Evolutionary conservation across 2,888 invertebrate genomes (phyloP).

Genomic region (Fragum sueziense): DNA sequence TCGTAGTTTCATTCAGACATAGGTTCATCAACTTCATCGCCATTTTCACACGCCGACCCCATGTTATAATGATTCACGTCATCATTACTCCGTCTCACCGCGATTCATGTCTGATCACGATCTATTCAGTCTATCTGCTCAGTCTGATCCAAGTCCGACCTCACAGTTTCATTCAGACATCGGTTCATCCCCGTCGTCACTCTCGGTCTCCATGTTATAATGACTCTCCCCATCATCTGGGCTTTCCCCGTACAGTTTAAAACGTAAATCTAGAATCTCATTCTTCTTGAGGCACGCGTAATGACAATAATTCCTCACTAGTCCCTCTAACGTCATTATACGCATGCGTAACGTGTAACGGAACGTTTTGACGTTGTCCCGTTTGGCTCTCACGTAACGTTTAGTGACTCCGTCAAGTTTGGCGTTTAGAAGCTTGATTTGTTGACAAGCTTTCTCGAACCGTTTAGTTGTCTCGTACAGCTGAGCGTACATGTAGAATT

Average conservation of each 20-base stretch:
- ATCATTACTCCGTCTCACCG: too few relatives aligned
- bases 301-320: conserved; percentile 59
- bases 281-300: conserved; percentile 62
- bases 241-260: conserved; percentile 40
- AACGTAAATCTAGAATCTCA: conserved; percentile 55
- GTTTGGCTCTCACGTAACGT: conserved; percentile 51
- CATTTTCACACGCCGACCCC: not conserved
- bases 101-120: too few relatives aligned
- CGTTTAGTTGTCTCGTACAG: conserved; percentile 51
- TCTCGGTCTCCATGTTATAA: conserved; percentile 15
- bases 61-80: too few relatives aligned
- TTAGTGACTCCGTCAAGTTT: conserved; percentile 47
- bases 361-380: conserved; percentile 44
- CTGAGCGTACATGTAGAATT: conserved; percentile 59
- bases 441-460: conserved; percentile 52
- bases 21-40: too few relatives aligned
- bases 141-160: too few relatives aligned
- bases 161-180: not conserved
- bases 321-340: conserved; percentile 57
- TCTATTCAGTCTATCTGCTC: too few relatives aligned
- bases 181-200: conserved; percentile 14
- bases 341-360: conserved; percentile 62
- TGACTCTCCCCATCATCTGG: conserved; percentile 37
- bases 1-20: too few relatives aligned
- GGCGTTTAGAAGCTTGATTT: conserved; percentile 51